Conservation (phyloP, 2,888 invertebrate genomes). For the Drosophila rellima region DNA sequence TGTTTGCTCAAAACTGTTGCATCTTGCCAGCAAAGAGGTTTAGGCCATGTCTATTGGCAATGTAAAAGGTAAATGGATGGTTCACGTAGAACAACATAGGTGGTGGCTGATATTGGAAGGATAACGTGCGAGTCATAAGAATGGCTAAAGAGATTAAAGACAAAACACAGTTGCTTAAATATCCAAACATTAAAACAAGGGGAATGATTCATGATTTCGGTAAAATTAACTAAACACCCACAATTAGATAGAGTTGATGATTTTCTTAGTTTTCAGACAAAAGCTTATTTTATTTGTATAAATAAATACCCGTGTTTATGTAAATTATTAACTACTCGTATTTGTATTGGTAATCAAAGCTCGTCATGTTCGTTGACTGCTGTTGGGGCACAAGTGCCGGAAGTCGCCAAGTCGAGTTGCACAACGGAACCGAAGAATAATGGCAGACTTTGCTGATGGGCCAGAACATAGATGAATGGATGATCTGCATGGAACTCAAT, state of each 20-base stretch:
- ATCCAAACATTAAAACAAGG: background rate
- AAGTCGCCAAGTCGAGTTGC: conserved; percentile 35
- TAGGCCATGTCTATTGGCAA: conserved; percentile 28
- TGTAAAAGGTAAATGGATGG: conserved; percentile 53
- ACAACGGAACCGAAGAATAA: conserved; percentile 70
- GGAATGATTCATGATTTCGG: background rate
- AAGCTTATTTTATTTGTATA: conserved; percentile 30
- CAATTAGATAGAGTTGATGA: conserved; percentile 9
- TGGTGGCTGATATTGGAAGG: conserved; percentile 14
- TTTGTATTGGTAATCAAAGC: conserved; percentile 41
- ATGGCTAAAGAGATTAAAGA: conserved; percentile 23
- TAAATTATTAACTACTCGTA: conserved; percentile 3
- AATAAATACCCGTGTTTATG: conserved; percentile 27
- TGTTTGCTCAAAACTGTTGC: background rate
- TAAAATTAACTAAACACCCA: background rate
- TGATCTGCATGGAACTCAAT: conserved; percentile 78
- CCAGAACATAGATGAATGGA: conserved; percentile 78
- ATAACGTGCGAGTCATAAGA: conserved; percentile 3
- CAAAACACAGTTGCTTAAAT: background rate
- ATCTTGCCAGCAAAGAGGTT: conserved; percentile 49
- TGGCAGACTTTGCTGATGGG: conserved; percentile 45
- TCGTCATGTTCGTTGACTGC: conserved; percentile 57
- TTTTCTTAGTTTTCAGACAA: background rate
- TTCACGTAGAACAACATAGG: conserved; percentile 48
- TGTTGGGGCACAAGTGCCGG: conserved; percentile 11